Base-by-base conservation (phyloP, 2,113 vertebrate species). In the Ceyx melanurus region DNA sequence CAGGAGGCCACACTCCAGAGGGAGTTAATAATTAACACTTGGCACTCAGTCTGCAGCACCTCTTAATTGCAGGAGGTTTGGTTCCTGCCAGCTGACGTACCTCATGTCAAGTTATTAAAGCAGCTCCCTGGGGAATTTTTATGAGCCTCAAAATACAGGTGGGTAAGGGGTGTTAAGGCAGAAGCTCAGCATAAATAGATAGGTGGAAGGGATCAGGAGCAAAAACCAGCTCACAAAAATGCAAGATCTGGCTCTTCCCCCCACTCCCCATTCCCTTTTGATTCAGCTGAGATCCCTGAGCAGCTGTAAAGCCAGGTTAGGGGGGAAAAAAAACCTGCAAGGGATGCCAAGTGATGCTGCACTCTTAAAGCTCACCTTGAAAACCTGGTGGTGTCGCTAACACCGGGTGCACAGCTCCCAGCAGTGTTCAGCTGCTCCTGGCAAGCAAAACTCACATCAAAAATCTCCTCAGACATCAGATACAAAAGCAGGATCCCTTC, bases 1-100 rank as follows among this genome's bases (percentile, higher is more conserved):
- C 74, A 45, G 72, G 53, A 82, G 80, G 81, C 88, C 68, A 18
- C 0, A 2, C 77, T 94, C 40, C 53, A 53, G 56, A 77, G 56
- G 37, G 50, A 87, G 86, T 88, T 94, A 93, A 93, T 93, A 70
- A 90, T 94, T 95, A 95, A 94, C 86, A 40, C 31, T 73, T 82
- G 0, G 10, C 13, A 5, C 62, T 95, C 82, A 29, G 12, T 76
- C 66, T 72, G 58, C 74, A 72, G 80, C 54, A 43, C 31, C 37
- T 82, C 46, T 73, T 51, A 46, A 46, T 60, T 19, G 2, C 64
- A 74, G 82, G 82, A 62, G 37, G 6, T 64, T 82, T 71, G 75
- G 64, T 60, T 93, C 29, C 72, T 82, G 86, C 16, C 64, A 82
- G 74, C 46, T 4, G 0, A 2, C 8, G 33, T 18, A 17, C 0